Base-by-base conservation (phyloP, 2,797 vertebrate genomes). In the Galagoides demidoff region DNA sequence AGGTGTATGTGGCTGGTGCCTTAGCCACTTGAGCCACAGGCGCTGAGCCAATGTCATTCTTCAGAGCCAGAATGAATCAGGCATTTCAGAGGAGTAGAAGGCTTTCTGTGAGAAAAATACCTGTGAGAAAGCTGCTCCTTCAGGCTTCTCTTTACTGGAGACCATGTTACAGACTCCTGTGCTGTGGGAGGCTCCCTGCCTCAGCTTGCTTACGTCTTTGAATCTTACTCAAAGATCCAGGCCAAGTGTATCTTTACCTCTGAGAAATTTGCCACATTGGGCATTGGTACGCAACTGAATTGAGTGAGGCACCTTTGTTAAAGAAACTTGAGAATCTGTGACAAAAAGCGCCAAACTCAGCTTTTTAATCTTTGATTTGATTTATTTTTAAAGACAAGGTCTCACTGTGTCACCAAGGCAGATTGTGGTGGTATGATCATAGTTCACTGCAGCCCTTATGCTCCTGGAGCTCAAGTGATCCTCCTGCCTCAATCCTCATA, bases 261-360 rank as follows among this genome's bases (percentile, higher is more conserved):
- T 90, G 85, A 89, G 92, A 88, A 68, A 14, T 37, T 63, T 64
- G 90, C 90, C 94, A 88, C 37, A 34, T 66, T 64, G 45, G 63
- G 77, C 92, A 68, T 70, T 70, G 77, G 43, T 20, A 27, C 45
- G 43, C 64, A 71, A 73, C 64, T 85, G 79, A 93, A 70, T 6
- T 49, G 68, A 85, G 45, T 3, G 68, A 88, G 68, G 34, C 68
- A 70, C 64, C 45, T 34, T 34, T 45, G 49, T 70, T 29, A 64
- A 63, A 34, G 79, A 82, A 89, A 73, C 57, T 61, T 85, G 77
- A 93, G 85, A 92, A 27, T 90, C 11, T 77, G 90, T 88, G 66
- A 78, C 39, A 7, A 7, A 63, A 74, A 61, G 66, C 10, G 39
- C 37, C 94, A 68, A 27, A 34, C 12, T 12, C 8, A 78, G 61